Evolutionary conservation across 2,113 vertebrate species (phyloP).

Genomic region (Acrocephalus arundinaceus): DNA sequence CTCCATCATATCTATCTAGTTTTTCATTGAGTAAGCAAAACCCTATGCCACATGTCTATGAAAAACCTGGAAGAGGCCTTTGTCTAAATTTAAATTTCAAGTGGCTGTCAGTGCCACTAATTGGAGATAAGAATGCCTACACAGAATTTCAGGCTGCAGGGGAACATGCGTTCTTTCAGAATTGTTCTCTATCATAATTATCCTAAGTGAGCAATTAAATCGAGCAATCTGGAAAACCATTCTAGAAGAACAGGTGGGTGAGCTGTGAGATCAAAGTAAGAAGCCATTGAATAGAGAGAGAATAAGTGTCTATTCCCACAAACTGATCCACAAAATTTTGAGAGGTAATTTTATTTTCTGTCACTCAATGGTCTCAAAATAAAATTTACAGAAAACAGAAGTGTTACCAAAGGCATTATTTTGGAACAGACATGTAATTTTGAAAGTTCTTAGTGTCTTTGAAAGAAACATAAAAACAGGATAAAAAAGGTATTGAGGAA

Average conservation of each 20-base stretch:
- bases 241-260: neutral
- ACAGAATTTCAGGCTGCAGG: neutral
- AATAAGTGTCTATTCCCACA: neutral
- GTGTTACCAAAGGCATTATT: neutral
- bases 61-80: neutral
- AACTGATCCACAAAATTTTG: neutral
- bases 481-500: neutral
- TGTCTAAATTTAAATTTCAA: neutral
- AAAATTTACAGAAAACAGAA: neutral
- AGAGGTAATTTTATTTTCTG: neutral
- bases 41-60: neutral
- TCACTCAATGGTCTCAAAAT: neutral
- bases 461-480: neutral
- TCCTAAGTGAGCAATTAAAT: conserved; percentile 22
- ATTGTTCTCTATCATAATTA: neutral
- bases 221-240: neutral
- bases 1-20: neutral
- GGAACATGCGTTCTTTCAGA: neutral
- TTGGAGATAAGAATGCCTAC: neutral
- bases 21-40: neutral
- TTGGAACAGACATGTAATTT: neutral
- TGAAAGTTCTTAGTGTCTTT: neutral
- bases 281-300: neutral
- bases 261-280: neutral
- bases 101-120: neutral